Evolutionary conservation across 2,888 invertebrate species (phyloP).

Genomic region (Cephus spinipes): DNA sequence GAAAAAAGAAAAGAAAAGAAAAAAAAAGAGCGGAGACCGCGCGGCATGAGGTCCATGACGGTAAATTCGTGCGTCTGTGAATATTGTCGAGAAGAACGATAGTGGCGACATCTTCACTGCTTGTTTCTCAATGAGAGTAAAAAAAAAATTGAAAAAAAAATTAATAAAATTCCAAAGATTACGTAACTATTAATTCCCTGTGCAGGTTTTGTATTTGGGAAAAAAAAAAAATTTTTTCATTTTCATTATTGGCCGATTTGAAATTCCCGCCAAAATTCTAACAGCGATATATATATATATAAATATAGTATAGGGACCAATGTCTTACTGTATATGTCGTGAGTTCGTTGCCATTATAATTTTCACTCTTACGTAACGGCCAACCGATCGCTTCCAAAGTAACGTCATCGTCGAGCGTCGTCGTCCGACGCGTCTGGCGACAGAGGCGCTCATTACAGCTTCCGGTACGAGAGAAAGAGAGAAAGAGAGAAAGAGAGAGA

Average conservation of each 20-base stretch:
- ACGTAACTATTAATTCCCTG: not conserved
- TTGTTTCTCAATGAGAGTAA: constrained; percentile 14
- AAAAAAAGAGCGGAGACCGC: not conserved
- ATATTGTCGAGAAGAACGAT: not conserved
- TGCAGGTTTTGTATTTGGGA: not conserved
- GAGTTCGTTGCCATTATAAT: not conserved
- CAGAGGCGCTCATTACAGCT: constrained; percentile 63
- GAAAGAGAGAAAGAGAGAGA: constrained; percentile 31
- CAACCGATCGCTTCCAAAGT: constrained; percentile 49
- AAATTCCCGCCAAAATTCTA: not conserved
- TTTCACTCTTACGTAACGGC: not conserved
- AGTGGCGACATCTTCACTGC: constrained; percentile 5
- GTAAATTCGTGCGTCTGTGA: not conserved
- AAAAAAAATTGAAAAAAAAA: constrained; percentile 10
- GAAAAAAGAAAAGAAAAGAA: not conserved
- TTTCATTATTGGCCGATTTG: not conserved
- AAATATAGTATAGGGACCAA: too few relatives aligned
- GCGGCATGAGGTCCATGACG: not conserved
- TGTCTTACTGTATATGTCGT: too few relatives aligned
- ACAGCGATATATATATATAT: too few relatives aligned
- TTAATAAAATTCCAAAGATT: not conserved
- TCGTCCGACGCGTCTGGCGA: constrained; percentile 54
- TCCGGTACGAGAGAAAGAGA: constrained; percentile 53
- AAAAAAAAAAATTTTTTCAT: not conserved
- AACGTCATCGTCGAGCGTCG: constrained; percentile 51